These are phyloP conservation scores for Caenorhabditis sp. DNA, from an alignment of 2,888 invertebrate species.

Conservation along the genomic window DNA sequence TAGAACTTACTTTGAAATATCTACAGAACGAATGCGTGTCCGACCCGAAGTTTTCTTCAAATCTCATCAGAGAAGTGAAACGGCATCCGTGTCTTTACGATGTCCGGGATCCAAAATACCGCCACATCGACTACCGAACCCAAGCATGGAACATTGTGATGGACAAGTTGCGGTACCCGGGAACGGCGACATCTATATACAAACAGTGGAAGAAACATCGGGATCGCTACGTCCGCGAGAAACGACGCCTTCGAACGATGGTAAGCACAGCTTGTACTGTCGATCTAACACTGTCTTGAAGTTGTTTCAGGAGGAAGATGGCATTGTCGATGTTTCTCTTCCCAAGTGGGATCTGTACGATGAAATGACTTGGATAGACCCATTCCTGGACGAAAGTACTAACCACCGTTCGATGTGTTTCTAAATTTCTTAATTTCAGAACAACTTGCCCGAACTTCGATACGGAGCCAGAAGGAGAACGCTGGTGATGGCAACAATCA, in stretches of 20 bases:
- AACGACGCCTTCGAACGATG: constrained; percentile 60
- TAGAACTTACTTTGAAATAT: too few species aligned
- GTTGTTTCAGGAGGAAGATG: constrained; percentile 31
- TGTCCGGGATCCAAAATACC: constrained; percentile 70
- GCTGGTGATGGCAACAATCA: constrained; percentile 5
- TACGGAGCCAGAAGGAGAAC: too few species aligned
- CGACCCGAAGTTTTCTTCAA: constrained; percentile 62
- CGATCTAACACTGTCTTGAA: too few species aligned
- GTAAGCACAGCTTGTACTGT: not conserved
- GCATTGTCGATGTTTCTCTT: constrained; percentile 58
- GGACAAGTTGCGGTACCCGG: constrained; percentile 67
- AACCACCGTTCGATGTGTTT: too few species aligned
- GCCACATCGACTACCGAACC: constrained; percentile 67
- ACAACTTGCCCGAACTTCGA: too few species aligned
- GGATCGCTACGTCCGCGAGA: constrained; percentile 76
- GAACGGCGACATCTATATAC: constrained; percentile 64
- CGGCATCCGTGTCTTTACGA: constrained; percentile 71
- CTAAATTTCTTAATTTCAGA: constrained; percentile 17
- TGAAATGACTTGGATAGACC: constrained; percentile 74
- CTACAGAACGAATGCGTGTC: too few species aligned
- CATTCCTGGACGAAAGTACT: constrained; percentile 72
- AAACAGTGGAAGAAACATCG: constrained; percentile 78
- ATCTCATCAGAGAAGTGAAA: constrained; percentile 64
- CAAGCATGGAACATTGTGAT: constrained; percentile 71
- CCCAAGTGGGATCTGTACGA: constrained; percentile 72